Evolutionary conservation across 2,113 vertebrate species (phyloP).

Genomic region (Mustela lutreola): DNA sequence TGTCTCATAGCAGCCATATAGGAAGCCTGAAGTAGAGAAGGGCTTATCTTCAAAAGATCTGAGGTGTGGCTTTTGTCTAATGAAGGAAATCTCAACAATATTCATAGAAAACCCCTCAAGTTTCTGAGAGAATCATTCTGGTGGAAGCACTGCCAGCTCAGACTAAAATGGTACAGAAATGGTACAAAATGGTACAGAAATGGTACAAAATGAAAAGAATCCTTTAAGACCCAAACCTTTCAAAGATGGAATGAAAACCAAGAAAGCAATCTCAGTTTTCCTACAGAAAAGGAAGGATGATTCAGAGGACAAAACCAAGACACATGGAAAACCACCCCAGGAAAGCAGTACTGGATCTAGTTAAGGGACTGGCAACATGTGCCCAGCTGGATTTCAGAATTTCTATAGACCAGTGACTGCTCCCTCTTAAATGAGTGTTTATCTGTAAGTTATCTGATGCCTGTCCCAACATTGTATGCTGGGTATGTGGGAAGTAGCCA

Average conservation of each 20-base stretch:
- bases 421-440: not conserved
- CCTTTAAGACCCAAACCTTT: not conserved
- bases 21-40: constrained; percentile 30
- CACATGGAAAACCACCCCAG: not conserved
- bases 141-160: not conserved
- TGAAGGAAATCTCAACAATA: not conserved
- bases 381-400: constrained; percentile 31
- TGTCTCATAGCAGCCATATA: not conserved
- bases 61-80: constrained; percentile 28
- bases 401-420: not conserved
- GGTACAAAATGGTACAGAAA: constrained; percentile 40
- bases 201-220: constrained; percentile 41
- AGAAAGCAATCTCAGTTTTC: not conserved
- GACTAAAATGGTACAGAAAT: constrained; percentile 44
- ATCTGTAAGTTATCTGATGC: not conserved
- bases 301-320: constrained; percentile 42
- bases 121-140: constrained; percentile 53
- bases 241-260: not conserved
- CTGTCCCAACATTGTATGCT: not conserved
- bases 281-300: constrained; percentile 32
- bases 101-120: not conserved
- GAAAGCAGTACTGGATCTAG: not conserved
- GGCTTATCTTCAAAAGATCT: not conserved
- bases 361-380: not conserved
- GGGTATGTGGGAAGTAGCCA: not conserved